Base-by-base conservation (phyloP, 2,797 vertebrate genomes). In the Cyprinella venusta region DNA sequence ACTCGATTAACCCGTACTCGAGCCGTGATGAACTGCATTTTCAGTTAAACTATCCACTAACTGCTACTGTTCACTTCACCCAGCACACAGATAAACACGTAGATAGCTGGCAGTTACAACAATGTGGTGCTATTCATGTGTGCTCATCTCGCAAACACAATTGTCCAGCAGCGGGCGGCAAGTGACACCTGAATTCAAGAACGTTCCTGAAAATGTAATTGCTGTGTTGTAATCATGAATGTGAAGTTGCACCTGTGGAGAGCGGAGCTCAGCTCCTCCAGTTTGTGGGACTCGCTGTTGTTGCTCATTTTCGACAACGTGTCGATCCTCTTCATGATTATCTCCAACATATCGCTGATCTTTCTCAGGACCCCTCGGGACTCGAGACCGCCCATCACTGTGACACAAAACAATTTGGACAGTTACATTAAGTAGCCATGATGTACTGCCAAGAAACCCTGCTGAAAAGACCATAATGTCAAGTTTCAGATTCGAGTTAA, bases 331-430 rank as follows among this genome's bases (percentile, higher is more conserved):
- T 96, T 98, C 94, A 96, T 94, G 88, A 99, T 96, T 91, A 97
- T 92, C 92, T 99, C 98, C 93, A 99, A 90, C 94, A 98, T 97
- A 89, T 99, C 97, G 5, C 95, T 97, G 96, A 99, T 99, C 90
- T 96, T 96, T 77, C 96, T 94, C 88, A 99, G 95, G 84, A 96
- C 93, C 15, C 97, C 96, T 0, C 97, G 96, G 75, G 97, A 98
- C 90, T 99, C 97, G 13, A 94, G 93, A 0, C 95, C 93, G 0
- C 96, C 95, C 40, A 95, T 89, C 89, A 98, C 97, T 99, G 91
- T 69, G 2, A n/a, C 36, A 54, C 50, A 77, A 45, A n/a, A 80
- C 45, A 84, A 19, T 71, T 48, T 0, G 12, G 24, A 45, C 40
- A 26, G 40, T 26, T 21, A 52, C 26, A 52, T 10, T 21, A 56